Percentiles rank a stretch among this genome's conserved stretches.
phyloP scores from a whole-genome alignment of 2,888 invertebrate genomes.

The Eudasyphora cyanicolor region DNA sequence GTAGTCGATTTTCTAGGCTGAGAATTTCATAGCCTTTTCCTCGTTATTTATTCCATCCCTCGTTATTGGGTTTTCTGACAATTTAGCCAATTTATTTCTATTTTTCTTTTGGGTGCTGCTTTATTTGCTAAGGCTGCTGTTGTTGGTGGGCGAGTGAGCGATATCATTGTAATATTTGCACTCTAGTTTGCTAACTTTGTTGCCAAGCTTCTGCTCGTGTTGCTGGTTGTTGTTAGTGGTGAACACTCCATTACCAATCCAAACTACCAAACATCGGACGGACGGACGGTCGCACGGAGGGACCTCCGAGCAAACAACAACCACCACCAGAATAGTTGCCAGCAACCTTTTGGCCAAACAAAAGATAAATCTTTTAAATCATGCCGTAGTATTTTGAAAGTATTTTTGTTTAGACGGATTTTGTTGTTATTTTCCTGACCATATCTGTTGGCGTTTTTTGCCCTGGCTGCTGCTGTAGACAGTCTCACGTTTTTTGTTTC shows the following conservation, averaged over 20 bases:
- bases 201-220: no score
- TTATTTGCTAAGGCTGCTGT: not conserved
- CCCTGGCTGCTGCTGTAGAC: not conserved
- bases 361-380: conserved; percentile 60
- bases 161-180: conserved; percentile 34
- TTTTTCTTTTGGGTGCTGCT: not conserved
- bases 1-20: no score
- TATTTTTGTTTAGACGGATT: not conserved
- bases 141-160: no score
- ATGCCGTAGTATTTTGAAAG: conserved; percentile 60
- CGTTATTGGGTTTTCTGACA: not conserved
- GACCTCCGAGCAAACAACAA: no score
- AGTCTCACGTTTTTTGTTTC: conserved; percentile 17
- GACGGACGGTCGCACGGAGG: no score
- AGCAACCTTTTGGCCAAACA: not conserved
- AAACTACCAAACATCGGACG: no score
- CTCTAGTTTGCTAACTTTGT: conserved; percentile 27
- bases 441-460: not conserved
- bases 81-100: not conserved
- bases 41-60: not conserved
- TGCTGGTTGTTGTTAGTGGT: no score
- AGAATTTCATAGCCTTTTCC: not conserved
- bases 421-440: not conserved
- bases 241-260: not conserved
- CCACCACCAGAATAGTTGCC: not conserved